These are phyloP conservation scores for Drosophila carrolli DNA, from an alignment of 1,140 invertebrate species.

Conservation along the genomic window DNA sequence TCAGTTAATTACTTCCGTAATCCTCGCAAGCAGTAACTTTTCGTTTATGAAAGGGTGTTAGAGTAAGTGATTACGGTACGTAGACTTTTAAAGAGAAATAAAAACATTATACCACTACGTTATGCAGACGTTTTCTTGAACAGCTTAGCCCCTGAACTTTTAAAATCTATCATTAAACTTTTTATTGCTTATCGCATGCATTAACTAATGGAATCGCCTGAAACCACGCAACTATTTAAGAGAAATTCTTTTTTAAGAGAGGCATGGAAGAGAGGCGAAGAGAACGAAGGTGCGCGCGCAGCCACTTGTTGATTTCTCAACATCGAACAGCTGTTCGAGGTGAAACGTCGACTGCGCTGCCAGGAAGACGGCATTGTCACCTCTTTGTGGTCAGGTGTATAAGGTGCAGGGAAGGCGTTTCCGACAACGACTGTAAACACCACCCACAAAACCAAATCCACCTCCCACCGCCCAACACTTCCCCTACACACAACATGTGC, in stretches of 20 bases:
- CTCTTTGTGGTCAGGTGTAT: neutral
- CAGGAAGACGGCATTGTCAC: conserved; percentile 20
- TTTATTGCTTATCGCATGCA: conserved; percentile 9
- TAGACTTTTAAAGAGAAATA: neutral
- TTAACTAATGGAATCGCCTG: conserved; percentile 22
- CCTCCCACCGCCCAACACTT: conserved; percentile 8
- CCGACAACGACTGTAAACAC: too few relatives aligned
- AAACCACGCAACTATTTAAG: conserved; percentile 4
- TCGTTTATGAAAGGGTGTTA: too few relatives aligned
- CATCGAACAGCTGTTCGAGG: conserved; percentile 54
- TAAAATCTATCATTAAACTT: neutral
- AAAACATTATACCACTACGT: neutral
- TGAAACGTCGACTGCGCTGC: conserved; percentile 36
- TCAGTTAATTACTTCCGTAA: too few relatives aligned
- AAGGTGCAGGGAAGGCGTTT: conserved; percentile 1
- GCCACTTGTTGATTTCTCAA: conserved; percentile 73
- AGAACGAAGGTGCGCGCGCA: conserved; percentile 54
- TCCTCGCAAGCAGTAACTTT: too few relatives aligned
- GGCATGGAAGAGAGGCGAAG: neutral
- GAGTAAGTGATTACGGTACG: neutral
- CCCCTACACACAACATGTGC: conserved; percentile 55
- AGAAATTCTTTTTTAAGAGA: conserved; percentile 4
- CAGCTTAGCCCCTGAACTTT: neutral
- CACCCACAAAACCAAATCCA: neutral
- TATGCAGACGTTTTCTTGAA: neutral